These are phyloP conservation scores for Drosophila kikkawai DNA, from an alignment of 1,140 invertebrate genomes.

Conservation along the genomic window DNA sequence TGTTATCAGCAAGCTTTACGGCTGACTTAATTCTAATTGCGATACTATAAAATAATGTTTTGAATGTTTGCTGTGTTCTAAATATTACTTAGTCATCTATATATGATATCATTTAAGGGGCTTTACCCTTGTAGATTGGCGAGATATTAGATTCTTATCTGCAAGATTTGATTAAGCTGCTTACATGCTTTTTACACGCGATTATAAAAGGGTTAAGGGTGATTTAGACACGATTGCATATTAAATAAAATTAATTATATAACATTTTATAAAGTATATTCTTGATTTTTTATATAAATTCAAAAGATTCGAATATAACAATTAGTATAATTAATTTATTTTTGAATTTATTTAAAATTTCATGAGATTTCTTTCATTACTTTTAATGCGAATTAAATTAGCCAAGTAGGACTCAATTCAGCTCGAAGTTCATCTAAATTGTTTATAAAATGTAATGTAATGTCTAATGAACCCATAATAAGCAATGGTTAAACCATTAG, in stretches of 20 bases:
- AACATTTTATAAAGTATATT: too few relatives aligned
- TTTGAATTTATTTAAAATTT: too few relatives aligned
- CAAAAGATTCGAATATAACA: too few relatives aligned
- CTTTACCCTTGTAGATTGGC: background rate
- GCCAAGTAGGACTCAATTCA: background rate
- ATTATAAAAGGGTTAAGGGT: conserved; percentile 12
- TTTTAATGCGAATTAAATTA: background rate
- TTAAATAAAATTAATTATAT: too few relatives aligned
- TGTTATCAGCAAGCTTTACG: conserved; percentile 29
- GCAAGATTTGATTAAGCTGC: background rate
- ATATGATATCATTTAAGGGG: background rate
- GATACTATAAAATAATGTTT: background rate
- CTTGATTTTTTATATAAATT: too few relatives aligned
- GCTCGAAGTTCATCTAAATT: background rate
- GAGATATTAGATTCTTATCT: background rate
- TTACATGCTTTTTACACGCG: background rate
- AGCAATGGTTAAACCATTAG: conserved; percentile 1
- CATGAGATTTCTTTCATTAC: background rate
- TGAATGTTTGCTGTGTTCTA: background rate
- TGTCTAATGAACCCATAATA: background rate
- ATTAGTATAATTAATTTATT: too few relatives aligned
- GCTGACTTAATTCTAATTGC: background rate
- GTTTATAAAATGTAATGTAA: too few relatives aligned
- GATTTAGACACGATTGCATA: background rate
- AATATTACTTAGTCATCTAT: background rate